Conservation (phyloP, 1,140 invertebrate genomes). For the Scaptomyza montana region DNA sequence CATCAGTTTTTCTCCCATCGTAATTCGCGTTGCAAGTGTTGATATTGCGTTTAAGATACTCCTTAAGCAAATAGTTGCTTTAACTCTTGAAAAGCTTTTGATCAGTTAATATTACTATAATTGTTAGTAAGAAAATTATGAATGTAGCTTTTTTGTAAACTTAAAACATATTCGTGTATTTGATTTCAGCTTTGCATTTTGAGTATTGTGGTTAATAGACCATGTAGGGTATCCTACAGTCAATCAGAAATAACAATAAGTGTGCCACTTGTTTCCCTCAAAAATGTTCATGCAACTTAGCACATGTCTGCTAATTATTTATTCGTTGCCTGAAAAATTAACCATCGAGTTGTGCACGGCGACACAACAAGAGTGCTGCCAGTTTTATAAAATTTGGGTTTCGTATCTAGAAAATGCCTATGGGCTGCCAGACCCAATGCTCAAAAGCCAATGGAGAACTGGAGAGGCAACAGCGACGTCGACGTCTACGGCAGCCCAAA, state of each 20-base stretch:
- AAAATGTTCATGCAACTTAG: slow-evolving; percentile 74
- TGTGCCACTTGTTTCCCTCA: slow-evolving; percentile 30
- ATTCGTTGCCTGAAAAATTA: slow-evolving; percentile 83
- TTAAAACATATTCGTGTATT: too few relatives aligned
- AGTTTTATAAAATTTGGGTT: slow-evolving; percentile 28
- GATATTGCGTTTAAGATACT: slow-evolving; percentile 20
- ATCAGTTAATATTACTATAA: too few relatives aligned
- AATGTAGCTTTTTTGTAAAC: too few relatives aligned
- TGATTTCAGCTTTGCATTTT: too few relatives aligned
- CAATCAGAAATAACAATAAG: not conserved
- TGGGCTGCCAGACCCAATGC: not conserved
- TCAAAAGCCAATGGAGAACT: slow-evolving; percentile 15
- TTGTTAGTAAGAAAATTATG: too few relatives aligned
- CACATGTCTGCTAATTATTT: slow-evolving; percentile 77
- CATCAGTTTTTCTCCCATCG: slow-evolving; percentile 40
- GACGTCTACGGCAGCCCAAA: slow-evolving; percentile 52
- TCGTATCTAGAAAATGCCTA: slow-evolving; percentile 25
- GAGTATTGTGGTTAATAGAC: too few relatives aligned
- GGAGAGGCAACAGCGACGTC: slow-evolving; percentile 10
- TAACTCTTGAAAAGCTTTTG: too few relatives aligned
- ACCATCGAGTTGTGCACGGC: slow-evolving; percentile 58
- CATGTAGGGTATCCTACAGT: slow-evolving; percentile 13
- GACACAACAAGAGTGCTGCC: slow-evolving; percentile 71
- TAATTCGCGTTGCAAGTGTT: slow-evolving; percentile 5
- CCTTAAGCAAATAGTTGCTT: not conserved